Conservation (phyloP, 2,888 invertebrate species). For the Toxonevra muliebris region DNA sequence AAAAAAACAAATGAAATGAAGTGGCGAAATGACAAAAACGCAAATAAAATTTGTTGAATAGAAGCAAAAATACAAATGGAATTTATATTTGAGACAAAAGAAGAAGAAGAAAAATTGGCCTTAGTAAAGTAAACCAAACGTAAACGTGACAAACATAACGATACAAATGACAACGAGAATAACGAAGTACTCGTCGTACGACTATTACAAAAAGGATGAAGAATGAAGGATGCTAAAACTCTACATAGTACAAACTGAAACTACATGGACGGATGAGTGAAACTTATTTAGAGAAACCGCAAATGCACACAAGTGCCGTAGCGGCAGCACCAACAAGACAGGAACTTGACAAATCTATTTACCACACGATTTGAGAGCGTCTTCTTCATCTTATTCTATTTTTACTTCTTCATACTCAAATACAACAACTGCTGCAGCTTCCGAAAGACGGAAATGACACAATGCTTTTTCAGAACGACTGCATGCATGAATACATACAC, state of each 20-base stretch:
- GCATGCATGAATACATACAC: no score
- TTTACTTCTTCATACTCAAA: no score
- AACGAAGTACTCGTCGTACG: background rate
- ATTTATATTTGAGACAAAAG: background rate
- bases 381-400: background rate
- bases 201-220: background rate
- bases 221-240: background rate
- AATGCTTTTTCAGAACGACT: no score
- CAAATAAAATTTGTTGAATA: constrained; percentile 18
- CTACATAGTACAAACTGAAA: background rate
- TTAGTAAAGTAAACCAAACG: constrained; percentile 39
- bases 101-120: constrained; percentile 10
- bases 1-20: background rate
- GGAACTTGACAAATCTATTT: constrained; percentile 56
- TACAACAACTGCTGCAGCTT: no score
- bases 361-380: constrained; percentile 49
- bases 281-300: no score
- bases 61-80: background rate
- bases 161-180: constrained; percentile 13
- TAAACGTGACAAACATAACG: constrained; percentile 52
- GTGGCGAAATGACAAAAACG: constrained; percentile 21
- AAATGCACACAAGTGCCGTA: background rate
- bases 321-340: constrained; percentile 16
- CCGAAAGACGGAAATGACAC: no score
- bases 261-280: background rate